Conservation (phyloP, 1,140 invertebrate genomes). For the Eumeta japonica region DNA sequence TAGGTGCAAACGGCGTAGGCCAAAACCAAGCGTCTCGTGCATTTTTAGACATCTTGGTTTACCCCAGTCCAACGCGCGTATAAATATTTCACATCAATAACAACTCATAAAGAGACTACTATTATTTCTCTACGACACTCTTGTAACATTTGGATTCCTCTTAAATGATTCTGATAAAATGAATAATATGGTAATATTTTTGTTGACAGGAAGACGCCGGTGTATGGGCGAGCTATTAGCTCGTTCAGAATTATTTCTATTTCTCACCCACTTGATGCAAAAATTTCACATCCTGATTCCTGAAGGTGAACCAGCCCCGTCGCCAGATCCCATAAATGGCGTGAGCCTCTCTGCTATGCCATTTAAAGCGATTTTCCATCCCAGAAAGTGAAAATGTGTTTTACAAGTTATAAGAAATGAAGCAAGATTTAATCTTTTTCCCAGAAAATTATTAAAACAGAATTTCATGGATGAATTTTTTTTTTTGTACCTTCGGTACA, state of each 20-base stretch:
- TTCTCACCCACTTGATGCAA: constrained; percentile 74
- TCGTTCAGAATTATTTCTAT: constrained; percentile 79
- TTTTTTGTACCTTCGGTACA: no score
- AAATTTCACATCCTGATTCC: constrained; percentile 68
- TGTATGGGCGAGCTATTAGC: constrained; percentile 86
- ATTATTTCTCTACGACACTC: not conserved
- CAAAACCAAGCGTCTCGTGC: not conserved
- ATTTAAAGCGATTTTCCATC: constrained; percentile 47
- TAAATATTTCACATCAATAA: no score
- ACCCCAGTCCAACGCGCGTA: no score
- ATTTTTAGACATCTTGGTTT: no score
- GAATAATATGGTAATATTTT: constrained; percentile 8
- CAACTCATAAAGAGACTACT: no score
- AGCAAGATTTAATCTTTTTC: no score
- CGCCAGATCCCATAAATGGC: constrained; percentile 65
- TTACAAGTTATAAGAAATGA: no score
- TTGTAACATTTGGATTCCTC: not conserved
- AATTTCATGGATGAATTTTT: no score
- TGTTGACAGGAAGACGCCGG: constrained; percentile 69
- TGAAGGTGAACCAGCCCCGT: constrained; percentile 61
- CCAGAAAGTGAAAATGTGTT: constrained; percentile 14
- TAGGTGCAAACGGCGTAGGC: not conserved
- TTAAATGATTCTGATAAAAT: constrained; percentile 2
- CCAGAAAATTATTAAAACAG: no score
- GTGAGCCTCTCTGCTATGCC: constrained; percentile 67